Percentiles rank a stretch among this genome's conserved stretches.
phyloP scores from a whole-genome alignment of 2,797 vertebrate genomes.

The Tragelaphus oryx region DNA sequence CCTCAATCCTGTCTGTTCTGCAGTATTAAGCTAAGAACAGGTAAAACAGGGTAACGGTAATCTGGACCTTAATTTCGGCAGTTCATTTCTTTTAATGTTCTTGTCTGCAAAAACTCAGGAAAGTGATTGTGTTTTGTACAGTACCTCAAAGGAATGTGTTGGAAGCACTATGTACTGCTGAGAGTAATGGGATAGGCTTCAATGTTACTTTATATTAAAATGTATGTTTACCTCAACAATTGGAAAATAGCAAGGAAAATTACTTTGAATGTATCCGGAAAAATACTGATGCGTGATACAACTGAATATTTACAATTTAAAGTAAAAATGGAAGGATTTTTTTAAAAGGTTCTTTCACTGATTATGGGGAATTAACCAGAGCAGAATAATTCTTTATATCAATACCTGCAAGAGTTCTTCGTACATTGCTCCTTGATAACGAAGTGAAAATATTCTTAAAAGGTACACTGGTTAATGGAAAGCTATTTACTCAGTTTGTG shows the following conservation, averaged over 20 bases:
- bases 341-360: slow-evolving; percentile 77
- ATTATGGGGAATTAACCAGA: slow-evolving; percentile 79
- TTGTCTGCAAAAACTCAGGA: slow-evolving; percentile 98
- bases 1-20: slow-evolving; percentile 93
- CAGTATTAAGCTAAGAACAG: slow-evolving; percentile 89
- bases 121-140: slow-evolving; percentile 97
- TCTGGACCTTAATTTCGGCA: slow-evolving; percentile 92
- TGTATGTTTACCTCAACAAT: slow-evolving; percentile 94
- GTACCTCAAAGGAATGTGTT: slow-evolving; percentile 98
- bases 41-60: slow-evolving; percentile 91
- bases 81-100: slow-evolving; percentile 90
- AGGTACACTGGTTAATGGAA: slow-evolving; percentile 80
- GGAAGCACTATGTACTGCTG: slow-evolving; percentile 92
- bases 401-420: slow-evolving; percentile 81
- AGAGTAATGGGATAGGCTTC: slow-evolving; percentile 92
- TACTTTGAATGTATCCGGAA: slow-evolving; percentile 95
- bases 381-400: slow-evolving; percentile 75
- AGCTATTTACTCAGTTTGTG: slow-evolving; percentile 79
- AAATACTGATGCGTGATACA: slow-evolving; percentile 86
- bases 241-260: slow-evolving; percentile 90
- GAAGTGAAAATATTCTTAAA: slow-evolving; percentile 80
- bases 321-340: slow-evolving; percentile 80
- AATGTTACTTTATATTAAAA: slow-evolving; percentile 90
- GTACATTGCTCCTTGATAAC: slow-evolving; percentile 81
- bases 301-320: slow-evolving; percentile 84